Conservation (phyloP, 2,797 vertebrate species). For the Coranthus polyacanthus region DNA sequence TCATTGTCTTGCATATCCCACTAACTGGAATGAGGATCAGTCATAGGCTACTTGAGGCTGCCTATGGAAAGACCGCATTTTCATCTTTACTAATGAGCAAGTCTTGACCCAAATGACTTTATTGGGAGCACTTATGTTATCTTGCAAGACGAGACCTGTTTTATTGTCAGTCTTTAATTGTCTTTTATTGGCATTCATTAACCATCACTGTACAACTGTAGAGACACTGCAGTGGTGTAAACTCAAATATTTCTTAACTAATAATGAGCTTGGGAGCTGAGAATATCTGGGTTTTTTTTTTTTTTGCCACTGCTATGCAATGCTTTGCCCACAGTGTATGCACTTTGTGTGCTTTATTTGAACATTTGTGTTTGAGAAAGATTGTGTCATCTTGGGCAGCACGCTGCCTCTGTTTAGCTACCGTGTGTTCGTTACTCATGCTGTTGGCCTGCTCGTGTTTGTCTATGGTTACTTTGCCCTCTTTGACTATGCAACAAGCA, state of each 20-base stretch:
- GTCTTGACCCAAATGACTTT: constrained; percentile 64
- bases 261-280: constrained; percentile 12
- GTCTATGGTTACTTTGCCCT: constrained; percentile 65
- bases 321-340: constrained; percentile 9
- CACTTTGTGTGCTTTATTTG: constrained; percentile 26
- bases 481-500: constrained; percentile 45
- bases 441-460: constrained; percentile 60
- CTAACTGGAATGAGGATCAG: constrained; percentile 40
- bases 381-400: constrained; percentile 39
- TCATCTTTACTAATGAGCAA: constrained; percentile 55
- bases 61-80: constrained; percentile 35
- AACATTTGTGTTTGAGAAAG: constrained; percentile 28
- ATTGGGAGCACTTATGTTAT: constrained; percentile 52
- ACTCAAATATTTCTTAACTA: constrained; percentile 2
- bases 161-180: constrained; percentile 38
- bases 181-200: no score
- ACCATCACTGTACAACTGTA: constrained; percentile 9
- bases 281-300: constrained; percentile 4
- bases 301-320: neutral
- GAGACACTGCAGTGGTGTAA: neutral
- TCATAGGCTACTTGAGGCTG: constrained; percentile 41
- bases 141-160: constrained; percentile 51
- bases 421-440: constrained; percentile 75
- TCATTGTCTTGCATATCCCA: constrained; percentile 65
- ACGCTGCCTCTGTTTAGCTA: constrained; percentile 64